phyloP scores from a whole-genome alignment of 2,113 vertebrate genomes.

The Gnathonemus longibarbis region DNA sequence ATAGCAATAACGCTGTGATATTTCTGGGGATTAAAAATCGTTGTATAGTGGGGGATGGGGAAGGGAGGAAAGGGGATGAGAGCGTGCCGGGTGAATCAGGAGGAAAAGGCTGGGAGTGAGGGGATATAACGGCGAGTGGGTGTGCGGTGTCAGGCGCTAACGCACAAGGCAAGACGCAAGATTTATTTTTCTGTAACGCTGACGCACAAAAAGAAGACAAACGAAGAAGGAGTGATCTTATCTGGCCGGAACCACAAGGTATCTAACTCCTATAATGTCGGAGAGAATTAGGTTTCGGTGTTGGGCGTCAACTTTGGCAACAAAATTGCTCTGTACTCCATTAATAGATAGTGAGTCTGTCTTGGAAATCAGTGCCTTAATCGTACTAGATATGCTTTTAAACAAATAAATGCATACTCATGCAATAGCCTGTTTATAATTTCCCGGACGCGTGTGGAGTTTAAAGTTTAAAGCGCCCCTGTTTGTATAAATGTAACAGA shows the following conservation, averaged over 20 bases:
- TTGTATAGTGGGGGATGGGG: constrained; percentile 22
- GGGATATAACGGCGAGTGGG: neutral
- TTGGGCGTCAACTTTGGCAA: constrained; percentile 22
- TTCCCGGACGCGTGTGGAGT: neutral
- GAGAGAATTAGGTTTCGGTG: neutral
- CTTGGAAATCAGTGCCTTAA: neutral
- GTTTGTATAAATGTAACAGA: neutral
- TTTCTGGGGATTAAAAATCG: neutral
- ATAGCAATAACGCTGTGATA: neutral
- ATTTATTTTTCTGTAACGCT: neutral
- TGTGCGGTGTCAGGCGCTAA: neutral
- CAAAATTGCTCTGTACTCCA: neutral
- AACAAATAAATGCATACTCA: neutral
- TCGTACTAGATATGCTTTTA: neutral
- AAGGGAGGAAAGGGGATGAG: neutral
- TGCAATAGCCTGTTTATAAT: neutral
- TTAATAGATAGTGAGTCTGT: neutral
- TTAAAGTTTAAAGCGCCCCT: neutral
- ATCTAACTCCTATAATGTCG: neutral
- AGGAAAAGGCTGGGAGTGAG: constrained; percentile 7
- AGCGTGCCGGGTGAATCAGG: constrained; percentile 13
- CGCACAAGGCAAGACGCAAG: neutral
- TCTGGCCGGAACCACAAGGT: neutral
- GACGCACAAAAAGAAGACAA: neutral
- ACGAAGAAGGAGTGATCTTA: neutral